phyloP scores from a whole-genome alignment of 2,888 invertebrate genomes.

The Limnephilus rhombicus region DNA sequence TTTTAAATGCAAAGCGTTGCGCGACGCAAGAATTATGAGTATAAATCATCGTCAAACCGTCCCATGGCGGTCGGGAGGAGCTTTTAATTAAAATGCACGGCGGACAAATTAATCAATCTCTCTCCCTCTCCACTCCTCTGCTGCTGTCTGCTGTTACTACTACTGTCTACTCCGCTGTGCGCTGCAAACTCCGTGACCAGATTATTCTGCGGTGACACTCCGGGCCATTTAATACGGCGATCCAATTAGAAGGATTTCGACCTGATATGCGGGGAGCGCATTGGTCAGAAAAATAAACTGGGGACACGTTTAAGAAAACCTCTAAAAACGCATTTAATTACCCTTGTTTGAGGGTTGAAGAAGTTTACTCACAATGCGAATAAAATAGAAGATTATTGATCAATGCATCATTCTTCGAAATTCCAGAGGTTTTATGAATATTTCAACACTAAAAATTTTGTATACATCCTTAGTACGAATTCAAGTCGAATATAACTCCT shows the following conservation, averaged over 20 bases:
- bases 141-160: neutral
- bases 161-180: neutral
- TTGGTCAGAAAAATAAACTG: neutral
- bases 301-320: neutral
- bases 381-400: no score
- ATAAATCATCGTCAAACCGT: conserved; percentile 25
- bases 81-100: conserved; percentile 56
- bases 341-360: neutral
- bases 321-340: neutral
- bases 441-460: no score
- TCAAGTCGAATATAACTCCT: no score
- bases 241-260: neutral
- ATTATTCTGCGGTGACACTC: conserved; percentile 18
- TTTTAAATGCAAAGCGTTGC: conserved; percentile 25
- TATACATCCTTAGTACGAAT: no score
- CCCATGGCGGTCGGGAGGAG: conserved; percentile 14
- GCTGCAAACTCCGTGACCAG: neutral
- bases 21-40: conserved; percentile 23
- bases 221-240: neutral
- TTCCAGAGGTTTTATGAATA: no score
- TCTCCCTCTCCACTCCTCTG: conserved; percentile 9
- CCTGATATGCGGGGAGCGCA: neutral
- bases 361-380: no score
- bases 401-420: no score
- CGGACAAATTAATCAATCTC: conserved; percentile 52